These are phyloP conservation scores for Hozukius guyotensis DNA, from an alignment of 2,797 vertebrate species.

Conservation along the genomic window DNA sequence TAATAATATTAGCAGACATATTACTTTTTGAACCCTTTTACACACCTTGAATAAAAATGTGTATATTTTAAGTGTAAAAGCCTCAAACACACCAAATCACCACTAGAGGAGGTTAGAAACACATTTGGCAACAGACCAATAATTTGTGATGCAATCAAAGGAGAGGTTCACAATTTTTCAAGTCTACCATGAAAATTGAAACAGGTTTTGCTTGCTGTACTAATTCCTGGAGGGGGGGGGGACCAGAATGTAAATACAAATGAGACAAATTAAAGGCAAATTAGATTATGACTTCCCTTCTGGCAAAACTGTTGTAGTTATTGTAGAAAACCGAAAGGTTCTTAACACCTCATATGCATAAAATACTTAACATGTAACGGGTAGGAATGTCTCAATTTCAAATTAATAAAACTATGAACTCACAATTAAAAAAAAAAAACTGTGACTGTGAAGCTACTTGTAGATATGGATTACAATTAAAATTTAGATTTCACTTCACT, in stretches of 20 bases:
- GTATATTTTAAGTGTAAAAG: not conserved
- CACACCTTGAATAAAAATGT: not conserved
- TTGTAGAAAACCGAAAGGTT: not conserved
- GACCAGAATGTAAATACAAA: not conserved
- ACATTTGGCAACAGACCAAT: not conserved
- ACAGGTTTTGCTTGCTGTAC: not conserved
- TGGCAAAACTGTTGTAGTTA: not conserved
- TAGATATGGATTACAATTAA: not conserved
- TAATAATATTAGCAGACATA: not conserved
- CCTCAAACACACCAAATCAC: not conserved
- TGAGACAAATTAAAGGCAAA: not conserved
- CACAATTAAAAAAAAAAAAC: not conserved
- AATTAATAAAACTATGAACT: not conserved
- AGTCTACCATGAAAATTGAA: not conserved
- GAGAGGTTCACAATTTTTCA: not conserved
- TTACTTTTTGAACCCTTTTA: not conserved
- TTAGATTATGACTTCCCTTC: not conserved
- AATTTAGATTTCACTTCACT: not conserved
- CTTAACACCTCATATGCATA: not conserved
- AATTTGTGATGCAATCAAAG: not conserved
- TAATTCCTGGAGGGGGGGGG: not conserved
- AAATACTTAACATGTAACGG: not conserved
- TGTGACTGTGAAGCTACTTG: not conserved
- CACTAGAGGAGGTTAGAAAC: constrained; percentile 7
- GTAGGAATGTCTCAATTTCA: not conserved